Evolutionary conservation across 2,888 invertebrate species (phyloP).

Genomic region (Leptogaster cylindrica): DNA sequence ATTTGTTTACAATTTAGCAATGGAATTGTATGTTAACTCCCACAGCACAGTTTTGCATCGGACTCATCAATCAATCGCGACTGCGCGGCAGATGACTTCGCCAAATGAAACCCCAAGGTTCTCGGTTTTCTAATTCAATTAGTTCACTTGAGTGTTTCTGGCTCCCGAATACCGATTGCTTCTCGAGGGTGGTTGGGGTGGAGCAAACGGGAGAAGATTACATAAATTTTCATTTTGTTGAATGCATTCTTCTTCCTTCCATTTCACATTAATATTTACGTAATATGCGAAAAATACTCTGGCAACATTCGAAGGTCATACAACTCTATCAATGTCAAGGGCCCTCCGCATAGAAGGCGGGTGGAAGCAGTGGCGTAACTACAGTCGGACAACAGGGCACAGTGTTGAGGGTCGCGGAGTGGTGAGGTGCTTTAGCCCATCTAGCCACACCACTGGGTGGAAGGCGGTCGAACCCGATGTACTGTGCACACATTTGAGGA

Average conservation of each 20-base stretch:
- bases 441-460: too few species aligned
- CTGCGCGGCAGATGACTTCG: neutral
- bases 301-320: neutral
- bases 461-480: too few species aligned
- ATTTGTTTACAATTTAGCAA: neutral
- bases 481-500: too few species aligned
- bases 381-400: too few species aligned
- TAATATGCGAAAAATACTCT: constrained; percentile 1
- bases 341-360: too few species aligned
- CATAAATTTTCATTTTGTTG: constrained; percentile 4
- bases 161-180: neutral
- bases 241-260: neutral
- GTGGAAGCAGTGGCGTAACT: too few species aligned
- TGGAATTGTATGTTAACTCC: neutral
- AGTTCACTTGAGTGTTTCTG: neutral
- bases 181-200: too few species aligned
- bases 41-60: constrained; percentile 16
- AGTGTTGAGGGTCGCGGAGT: too few species aligned
- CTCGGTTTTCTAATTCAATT: constrained; percentile 12
- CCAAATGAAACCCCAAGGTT: constrained; percentile 20
- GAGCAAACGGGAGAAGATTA: too few species aligned
- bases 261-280: neutral
- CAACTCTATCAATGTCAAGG: too few species aligned
- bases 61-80: constrained; percentile 12
- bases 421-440: too few species aligned